Evolutionary conservation across 1,140 invertebrate genomes (phyloP).

Genomic region (Amphibalanus amphitrite): DNA sequence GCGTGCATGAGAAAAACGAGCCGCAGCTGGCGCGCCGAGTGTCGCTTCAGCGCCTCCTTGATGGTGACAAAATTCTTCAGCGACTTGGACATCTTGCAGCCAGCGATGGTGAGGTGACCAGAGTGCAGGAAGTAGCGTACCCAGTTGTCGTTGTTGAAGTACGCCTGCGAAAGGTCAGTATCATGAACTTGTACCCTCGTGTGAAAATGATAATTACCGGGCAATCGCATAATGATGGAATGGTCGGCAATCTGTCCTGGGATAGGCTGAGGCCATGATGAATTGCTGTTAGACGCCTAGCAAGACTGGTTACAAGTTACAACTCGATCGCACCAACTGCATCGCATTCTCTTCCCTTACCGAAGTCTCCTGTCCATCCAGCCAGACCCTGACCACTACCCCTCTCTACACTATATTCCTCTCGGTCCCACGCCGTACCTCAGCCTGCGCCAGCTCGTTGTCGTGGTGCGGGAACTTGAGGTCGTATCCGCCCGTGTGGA

Average conservation of each 20-base stretch:
- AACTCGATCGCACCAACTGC: no score
- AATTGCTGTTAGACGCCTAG: no score
- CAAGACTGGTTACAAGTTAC: no score
- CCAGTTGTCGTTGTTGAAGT: slow-evolving; percentile 78
- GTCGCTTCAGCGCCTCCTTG: slow-evolving; percentile 68
- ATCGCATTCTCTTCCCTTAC: no score
- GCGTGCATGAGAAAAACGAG: slow-evolving; percentile 90
- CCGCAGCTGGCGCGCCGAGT: slow-evolving; percentile 73
- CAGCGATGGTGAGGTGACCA: slow-evolving; percentile 94
- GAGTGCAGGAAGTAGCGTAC: slow-evolving; percentile 96
- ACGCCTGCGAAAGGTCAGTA: slow-evolving; percentile 58
- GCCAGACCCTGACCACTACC: no score
- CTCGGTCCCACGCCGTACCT: slow-evolving; percentile 37
- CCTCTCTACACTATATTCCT: no score
- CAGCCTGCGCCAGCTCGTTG: slow-evolving; percentile 95
- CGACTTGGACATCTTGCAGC: slow-evolving; percentile 99
- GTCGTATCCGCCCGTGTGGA: slow-evolving; percentile 95
- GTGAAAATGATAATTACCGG: no score
- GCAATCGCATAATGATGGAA: no score
- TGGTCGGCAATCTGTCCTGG: no score
- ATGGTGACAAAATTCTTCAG: slow-evolving; percentile 98
- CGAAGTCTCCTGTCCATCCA: no score
- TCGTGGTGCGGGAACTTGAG: slow-evolving; percentile 99
- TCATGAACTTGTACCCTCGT: no score
- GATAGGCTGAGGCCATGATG: no score